A percentile compares a stretch with the other conserved stretches of the same genome.
phyloP scores from a whole-genome alignment of 1,140 invertebrate species.

The Mactra quadrangularis region DNA sequence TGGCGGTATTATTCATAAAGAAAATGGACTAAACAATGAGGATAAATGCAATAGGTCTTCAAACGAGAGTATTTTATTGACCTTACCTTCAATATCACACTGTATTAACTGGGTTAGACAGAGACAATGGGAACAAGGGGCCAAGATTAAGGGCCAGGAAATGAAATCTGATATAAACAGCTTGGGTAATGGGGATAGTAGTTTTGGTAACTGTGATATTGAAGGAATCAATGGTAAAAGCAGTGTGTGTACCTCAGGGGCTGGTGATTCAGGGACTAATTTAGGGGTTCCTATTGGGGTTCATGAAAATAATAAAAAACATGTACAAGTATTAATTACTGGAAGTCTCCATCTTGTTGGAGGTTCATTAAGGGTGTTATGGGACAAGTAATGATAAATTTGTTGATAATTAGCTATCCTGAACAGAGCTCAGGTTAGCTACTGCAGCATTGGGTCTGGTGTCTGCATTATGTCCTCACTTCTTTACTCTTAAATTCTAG shows the following conservation, averaged over 20 bases:
- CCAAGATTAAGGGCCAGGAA: conserved; percentile 3
- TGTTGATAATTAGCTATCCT: too few relatives aligned
- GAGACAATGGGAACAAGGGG: not conserved
- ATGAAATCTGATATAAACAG: not conserved
- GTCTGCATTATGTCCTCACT: too few relatives aligned
- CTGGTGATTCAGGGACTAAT: conserved; percentile 24
- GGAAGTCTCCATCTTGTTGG: conserved; percentile 97
- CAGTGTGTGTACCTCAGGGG: not conserved
- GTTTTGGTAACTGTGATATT: not conserved
- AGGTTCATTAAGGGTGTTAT: conserved; percentile 86
- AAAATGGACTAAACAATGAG: too few relatives aligned
- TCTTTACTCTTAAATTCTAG: too few relatives aligned
- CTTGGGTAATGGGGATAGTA: not conserved
- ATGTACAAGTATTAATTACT: conserved; percentile 91
- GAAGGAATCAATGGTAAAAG: not conserved
- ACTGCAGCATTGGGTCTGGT: too few relatives aligned
- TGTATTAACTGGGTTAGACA: conserved; percentile 36
- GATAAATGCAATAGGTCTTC: not conserved
- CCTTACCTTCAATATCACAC: conserved; percentile 29
- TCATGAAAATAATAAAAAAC: conserved; percentile 1
- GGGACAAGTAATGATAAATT: conserved; percentile 26
- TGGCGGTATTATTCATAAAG: not conserved
- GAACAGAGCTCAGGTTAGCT: too few relatives aligned
- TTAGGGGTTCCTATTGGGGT: not conserved
- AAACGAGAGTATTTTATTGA: not conserved